phyloP scores from a whole-genome alignment of 2,888 invertebrate species.

The Meiosimyza decipiens region DNA sequence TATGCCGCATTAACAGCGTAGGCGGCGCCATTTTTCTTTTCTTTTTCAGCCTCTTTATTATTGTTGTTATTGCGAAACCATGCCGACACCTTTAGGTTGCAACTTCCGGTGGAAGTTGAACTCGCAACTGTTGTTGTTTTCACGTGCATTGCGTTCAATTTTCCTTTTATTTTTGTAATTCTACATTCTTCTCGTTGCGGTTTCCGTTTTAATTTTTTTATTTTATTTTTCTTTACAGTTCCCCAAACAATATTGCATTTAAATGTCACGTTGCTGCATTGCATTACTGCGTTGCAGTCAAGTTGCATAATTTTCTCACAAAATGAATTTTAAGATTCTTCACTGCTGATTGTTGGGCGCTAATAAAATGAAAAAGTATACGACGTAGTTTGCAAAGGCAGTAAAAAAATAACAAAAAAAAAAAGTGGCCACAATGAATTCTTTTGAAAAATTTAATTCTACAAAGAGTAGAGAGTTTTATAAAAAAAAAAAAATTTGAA shows the following conservation, averaged over 20 bases:
- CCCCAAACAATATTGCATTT: conserved; percentile 13
- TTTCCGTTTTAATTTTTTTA: background rate
- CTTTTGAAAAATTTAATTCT: background rate
- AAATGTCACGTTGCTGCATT: conserved; percentile 25
- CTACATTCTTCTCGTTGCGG: background rate
- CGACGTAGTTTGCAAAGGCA: background rate
- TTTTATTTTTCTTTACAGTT: background rate
- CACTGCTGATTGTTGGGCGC: conserved; percentile 10
- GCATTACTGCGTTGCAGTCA: conserved; percentile 5
- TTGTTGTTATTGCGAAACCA: conserved; percentile 3
- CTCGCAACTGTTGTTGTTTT: conserved; percentile 5
- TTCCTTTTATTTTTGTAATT: background rate
- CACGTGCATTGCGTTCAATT: background rate
- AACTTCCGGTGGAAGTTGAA: conserved; percentile 23
- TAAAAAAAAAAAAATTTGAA: too few relatives aligned
- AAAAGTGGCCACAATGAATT: background rate
- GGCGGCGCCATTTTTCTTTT: background rate
- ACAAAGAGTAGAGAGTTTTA: background rate
- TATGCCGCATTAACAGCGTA: conserved; percentile 13
- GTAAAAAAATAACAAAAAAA: background rate
- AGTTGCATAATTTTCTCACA: background rate
- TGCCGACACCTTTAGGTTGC: conserved; percentile 17
- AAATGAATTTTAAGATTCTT: background rate
- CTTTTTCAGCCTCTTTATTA: background rate
- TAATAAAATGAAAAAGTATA: conserved; percentile 25